Percentiles rank a stretch among this genome's conserved stretches.
Conservation (phyloP, 2,797 vertebrate species). For the Sebastes paucispinis region DNA sequence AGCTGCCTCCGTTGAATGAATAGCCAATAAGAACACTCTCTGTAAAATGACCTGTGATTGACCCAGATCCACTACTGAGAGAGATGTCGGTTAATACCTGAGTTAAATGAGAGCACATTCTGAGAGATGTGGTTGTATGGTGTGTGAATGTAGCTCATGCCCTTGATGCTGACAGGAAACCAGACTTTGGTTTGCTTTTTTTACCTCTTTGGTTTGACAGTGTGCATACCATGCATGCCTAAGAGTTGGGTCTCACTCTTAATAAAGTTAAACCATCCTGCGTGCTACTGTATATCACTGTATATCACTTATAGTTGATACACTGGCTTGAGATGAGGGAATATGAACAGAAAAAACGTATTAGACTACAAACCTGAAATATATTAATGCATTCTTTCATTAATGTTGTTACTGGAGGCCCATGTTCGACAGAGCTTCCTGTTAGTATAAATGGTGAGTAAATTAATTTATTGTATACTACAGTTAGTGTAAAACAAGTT, state of each 20-base stretch:
- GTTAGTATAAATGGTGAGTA: no score
- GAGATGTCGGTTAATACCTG: not conserved
- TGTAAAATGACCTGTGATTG: no score
- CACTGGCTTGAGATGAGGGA: not conserved
- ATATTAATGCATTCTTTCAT: not conserved
- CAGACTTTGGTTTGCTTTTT: slow-evolving; percentile 4
- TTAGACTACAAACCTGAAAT: not conserved
- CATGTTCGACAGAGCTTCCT: no score
- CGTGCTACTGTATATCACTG: fast-evolving
- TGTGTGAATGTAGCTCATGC: not conserved
- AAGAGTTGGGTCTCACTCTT: not conserved
- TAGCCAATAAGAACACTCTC: no score
- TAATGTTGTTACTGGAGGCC: no score
- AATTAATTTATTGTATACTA: no score
- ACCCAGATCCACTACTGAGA: not conserved
- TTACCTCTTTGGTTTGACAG: not conserved
- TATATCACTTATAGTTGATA: not conserved
- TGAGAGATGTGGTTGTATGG: slow-evolving; percentile 6
- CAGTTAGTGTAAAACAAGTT: no score
- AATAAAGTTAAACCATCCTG: no score
- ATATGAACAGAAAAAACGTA: not conserved
- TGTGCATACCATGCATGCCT: not conserved
- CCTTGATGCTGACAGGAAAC: slow-evolving; percentile 35
- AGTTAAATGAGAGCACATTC: not conserved
- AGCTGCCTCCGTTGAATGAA: no score